Base-by-base conservation (phyloP, 2,797 vertebrate genomes). In the Spondyliosoma cantharus region DNA sequence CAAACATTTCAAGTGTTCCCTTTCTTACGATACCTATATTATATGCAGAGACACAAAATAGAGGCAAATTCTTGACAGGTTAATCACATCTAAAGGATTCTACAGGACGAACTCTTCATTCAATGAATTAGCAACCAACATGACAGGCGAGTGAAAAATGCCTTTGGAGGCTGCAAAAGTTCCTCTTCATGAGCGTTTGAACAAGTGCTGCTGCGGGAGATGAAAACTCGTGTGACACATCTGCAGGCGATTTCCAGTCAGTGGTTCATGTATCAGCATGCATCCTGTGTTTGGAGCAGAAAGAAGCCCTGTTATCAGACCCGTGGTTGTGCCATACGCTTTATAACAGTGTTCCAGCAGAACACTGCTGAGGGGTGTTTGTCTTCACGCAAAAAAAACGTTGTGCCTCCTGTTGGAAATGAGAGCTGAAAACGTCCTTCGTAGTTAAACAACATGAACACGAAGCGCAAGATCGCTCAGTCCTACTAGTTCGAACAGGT, bases 171-270 rank as follows among this genome's bases (percentile, higher is more conserved):
- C 27, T 74, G n/a, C 29, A 64, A 49, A 76, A 58, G 20, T 57
- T 80, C 43, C 29, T 53, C 29, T 61, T 63, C 29, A 70, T 76
- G 57, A 75, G 29, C 59, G 73, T 70, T 61, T 71, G 64, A 63
- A 20, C 0, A 60, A 60, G 46, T 50, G 57, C 22, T 83, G 43
- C 57, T 58, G 77, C 85, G 84, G 83, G 85, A 89, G 87, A 88
- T 87, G 37, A 81, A 80, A 84, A 72, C 20, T 48, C 11, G 25
- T 24, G 63, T 74, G 65, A 64, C 22, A 20, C 66, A 82, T 78
- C 86, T 85, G 80, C 25, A 56, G 71, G 49, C 62, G 76, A 63
- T 75, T 84, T 56, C 25, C 57, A 46, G 24, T 73, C 64, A 7
- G 8, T 71, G 62, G 70, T 59, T 65, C 63, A 48, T 24, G 24